Conservation (phyloP, 2,888 invertebrate genomes). For the Seira musarum region DNA sequence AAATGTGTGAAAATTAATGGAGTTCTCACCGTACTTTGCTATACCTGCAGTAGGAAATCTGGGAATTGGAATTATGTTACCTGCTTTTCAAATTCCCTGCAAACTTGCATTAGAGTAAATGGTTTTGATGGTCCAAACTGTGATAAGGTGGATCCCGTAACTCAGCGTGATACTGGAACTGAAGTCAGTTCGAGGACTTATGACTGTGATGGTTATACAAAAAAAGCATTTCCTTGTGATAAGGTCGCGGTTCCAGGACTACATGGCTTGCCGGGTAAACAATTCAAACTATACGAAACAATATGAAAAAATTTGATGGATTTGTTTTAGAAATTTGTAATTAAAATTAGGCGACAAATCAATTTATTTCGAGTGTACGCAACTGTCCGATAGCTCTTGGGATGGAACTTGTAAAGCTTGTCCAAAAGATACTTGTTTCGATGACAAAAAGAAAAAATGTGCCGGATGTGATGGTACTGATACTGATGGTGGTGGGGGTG, state of each 20-base stretch:
- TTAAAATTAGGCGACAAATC: constrained; percentile 7
- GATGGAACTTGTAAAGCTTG: neutral
- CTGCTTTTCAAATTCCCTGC: neutral
- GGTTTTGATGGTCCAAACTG: neutral
- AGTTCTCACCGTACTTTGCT: neutral
- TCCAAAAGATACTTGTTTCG: neutral
- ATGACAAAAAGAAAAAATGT: neutral
- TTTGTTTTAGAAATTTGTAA: neutral
- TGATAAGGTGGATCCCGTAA: neutral
- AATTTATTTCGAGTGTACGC: neutral
- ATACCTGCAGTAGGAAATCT: neutral
- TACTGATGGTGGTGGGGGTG: too few relatives aligned
- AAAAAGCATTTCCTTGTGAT: neutral
- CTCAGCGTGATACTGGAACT: neutral
- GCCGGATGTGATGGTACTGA: neutral
- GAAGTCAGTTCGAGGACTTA: neutral
- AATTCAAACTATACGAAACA: neutral
- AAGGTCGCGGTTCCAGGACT: neutral
- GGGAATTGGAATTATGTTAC: neutral
- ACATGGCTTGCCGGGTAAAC: neutral
- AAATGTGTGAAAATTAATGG: neutral
- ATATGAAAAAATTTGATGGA: too few relatives aligned
- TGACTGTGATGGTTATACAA: neutral
- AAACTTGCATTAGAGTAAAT: neutral
- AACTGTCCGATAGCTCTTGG: neutral